A percentile compares a stretch with the other conserved stretches of the same genome.
Conservation (phyloP, 2,113 vertebrate species). For the Cebus imitator region DNA sequence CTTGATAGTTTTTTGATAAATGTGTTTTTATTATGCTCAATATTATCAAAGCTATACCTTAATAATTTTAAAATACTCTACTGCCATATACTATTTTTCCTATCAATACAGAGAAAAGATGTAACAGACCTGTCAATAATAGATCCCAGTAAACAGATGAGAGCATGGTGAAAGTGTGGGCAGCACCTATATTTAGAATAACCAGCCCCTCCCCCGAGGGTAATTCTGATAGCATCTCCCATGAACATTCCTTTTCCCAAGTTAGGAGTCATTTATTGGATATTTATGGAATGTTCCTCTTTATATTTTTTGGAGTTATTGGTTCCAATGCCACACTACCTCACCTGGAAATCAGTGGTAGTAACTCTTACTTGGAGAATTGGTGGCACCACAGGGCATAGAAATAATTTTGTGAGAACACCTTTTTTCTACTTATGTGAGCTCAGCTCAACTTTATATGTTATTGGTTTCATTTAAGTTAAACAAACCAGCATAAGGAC, state of each 20-base stretch:
- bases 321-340: background rate
- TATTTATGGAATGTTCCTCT: background rate
- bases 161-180: fast-evolving
- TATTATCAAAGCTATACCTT: background rate
- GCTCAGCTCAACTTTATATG: background rate
- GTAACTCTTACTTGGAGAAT: background rate
- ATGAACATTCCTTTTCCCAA: background rate
- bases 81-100: background rate
- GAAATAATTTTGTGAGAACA: background rate
- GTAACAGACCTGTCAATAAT: background rate
- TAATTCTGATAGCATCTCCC: background rate
- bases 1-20: background rate
- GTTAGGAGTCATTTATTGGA: background rate
- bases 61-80: background rate
- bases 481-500: no score
- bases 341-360: background rate
- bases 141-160: background rate
- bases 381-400: background rate
- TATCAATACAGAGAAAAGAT: background rate
- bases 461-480: background rate
- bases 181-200: background rate
- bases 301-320: background rate
- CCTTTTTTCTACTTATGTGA: background rate
- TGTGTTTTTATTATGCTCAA: background rate
- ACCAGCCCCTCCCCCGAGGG: fast-evolving